Conservation (phyloP, 2,888 invertebrate genomes). For the Noctua fimbriata region DNA sequence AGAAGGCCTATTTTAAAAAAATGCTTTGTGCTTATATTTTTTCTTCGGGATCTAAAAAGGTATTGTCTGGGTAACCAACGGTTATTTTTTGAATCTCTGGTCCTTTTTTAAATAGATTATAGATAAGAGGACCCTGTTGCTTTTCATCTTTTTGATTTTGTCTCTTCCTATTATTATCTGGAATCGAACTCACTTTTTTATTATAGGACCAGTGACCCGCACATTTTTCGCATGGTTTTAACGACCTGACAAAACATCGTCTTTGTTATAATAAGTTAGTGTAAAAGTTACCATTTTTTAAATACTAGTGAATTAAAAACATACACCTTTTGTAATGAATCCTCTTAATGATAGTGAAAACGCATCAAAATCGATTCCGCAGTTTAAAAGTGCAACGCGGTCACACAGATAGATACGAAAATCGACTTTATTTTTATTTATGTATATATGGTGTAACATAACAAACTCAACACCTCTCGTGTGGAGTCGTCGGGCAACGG, state of each 20-base stretch:
- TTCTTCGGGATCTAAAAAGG: neutral
- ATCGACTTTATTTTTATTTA: neutral
- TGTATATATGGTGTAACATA: too few species aligned
- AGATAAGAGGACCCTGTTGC: neutral
- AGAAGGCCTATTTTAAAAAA: slow-evolving; percentile 19
- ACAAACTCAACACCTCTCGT: too few species aligned
- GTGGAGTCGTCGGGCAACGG: too few species aligned
- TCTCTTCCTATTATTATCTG: neutral
- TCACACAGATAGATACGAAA: neutral
- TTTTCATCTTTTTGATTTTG: neutral
- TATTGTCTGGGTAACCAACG: neutral
- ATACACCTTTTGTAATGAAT: too few species aligned
- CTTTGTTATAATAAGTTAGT: too few species aligned
- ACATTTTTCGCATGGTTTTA: neutral
- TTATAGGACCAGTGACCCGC: neutral
- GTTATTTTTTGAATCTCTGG: neutral
- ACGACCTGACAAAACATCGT: neutral
- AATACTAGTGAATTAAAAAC: too few species aligned
- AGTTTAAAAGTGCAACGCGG: neutral
- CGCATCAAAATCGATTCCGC: too few species aligned
- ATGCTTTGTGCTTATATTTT: neutral
- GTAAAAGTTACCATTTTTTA: too few species aligned
- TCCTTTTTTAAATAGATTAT: neutral
- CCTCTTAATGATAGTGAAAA: too few species aligned
- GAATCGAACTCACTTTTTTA: neutral